A percentile compares a stretch with the other conserved stretches of the same genome.
Evolutionary conservation across 2,113 vertebrate genomes (phyloP).

Genomic region (Trematocara variabile): DNA sequence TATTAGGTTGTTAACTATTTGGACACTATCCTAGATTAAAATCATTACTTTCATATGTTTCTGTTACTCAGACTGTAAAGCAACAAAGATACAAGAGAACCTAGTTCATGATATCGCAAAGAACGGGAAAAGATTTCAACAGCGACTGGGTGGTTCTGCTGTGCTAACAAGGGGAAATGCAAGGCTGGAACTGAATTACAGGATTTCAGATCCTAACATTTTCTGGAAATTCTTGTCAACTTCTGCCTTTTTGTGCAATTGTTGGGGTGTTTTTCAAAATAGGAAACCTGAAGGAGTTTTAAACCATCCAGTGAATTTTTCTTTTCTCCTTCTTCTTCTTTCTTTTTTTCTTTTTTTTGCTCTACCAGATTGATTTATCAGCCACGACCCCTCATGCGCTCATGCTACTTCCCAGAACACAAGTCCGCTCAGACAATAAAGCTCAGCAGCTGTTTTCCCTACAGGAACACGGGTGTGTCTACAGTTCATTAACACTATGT

Average conservation of each 20-base stretch:
- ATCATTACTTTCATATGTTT: not conserved
- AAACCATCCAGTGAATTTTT: not conserved
- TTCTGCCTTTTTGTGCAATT: not conserved
- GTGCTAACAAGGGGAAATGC: not conserved
- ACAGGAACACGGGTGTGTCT: not conserved
- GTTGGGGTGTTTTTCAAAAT: not conserved
- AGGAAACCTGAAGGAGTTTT: not conserved
- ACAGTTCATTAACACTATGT: not conserved
- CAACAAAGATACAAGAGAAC: not conserved
- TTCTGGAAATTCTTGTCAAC: not conserved
- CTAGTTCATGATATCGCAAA: rapidly evolving
- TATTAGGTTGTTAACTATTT: not conserved
- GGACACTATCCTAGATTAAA: not conserved
- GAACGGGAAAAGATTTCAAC: not conserved
- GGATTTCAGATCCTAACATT: not conserved
- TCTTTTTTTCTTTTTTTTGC: too few species aligned
- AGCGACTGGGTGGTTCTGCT: rapidly evolving
- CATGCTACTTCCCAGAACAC: not conserved
- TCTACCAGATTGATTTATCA: not conserved
- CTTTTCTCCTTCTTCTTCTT: rapidly evolving
- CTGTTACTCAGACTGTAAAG: not conserved
- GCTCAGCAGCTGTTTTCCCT: not conserved
- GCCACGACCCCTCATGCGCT: not conserved
- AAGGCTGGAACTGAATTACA: not conserved
- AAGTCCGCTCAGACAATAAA: not conserved